Conservation (phyloP, 2,113 vertebrate species). For the Tauraco erythrolophus region DNA sequence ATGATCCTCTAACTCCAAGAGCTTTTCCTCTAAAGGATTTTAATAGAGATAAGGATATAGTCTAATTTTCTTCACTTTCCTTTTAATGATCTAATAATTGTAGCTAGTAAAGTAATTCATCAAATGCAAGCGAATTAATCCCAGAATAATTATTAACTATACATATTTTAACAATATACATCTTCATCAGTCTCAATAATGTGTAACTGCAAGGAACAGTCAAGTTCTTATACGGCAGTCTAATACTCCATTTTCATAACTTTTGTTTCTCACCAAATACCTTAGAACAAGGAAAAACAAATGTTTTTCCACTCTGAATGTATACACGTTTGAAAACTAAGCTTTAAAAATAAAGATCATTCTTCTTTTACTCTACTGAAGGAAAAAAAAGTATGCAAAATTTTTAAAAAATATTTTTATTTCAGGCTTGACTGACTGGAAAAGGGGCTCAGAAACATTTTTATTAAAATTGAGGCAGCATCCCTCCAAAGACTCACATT, state of each 20-base stretch:
- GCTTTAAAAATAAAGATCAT: not conserved
- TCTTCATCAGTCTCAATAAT: not conserved
- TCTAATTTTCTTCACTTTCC: not conserved
- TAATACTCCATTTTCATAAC: not conserved
- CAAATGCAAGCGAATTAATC: not conserved
- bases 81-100: not conserved
- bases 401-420: not conserved
- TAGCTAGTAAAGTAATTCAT: not conserved
- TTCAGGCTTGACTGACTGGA: not conserved
- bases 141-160: not conserved
- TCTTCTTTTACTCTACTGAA: not conserved
- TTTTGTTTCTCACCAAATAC: not conserved
- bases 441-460: not conserved
- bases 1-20: not conserved
- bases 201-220: not conserved
- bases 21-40: not conserved
- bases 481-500: not conserved
- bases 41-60: not conserved
- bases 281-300: not conserved
- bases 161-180: not conserved
- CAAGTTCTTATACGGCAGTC: not conserved
- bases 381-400: rapidly evolving
- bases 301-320: not conserved
- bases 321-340: not conserved
- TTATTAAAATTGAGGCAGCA: not conserved